Conservation (phyloP, 2,888 invertebrate species). For the Apamea sordens region DNA sequence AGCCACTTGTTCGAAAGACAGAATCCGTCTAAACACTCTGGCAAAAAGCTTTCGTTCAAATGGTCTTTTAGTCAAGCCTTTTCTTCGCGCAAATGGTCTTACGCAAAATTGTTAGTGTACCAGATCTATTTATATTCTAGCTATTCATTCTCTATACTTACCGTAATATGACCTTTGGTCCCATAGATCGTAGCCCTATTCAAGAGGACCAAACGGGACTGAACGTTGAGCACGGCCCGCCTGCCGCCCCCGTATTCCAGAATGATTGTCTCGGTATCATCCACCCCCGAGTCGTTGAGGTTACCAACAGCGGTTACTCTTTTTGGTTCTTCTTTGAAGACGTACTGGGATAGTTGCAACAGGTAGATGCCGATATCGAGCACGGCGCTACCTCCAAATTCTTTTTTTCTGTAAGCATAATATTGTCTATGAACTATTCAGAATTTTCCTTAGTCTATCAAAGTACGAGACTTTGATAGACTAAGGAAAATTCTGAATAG, state of each 20-base stretch:
- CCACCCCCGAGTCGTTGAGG: constrained; percentile 93
- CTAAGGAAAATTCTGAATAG: background rate
- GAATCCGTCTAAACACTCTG: background rate
- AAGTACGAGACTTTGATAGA: background rate
- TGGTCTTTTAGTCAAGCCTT: background rate
- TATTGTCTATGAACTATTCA: too few species aligned
- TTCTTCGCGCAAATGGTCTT: background rate
- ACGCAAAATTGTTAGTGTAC: background rate
- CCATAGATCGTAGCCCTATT: constrained; percentile 92
- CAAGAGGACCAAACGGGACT: constrained; percentile 85
- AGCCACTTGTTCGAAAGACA: background rate
- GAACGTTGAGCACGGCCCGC: constrained; percentile 91
- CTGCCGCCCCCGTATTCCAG: constrained; percentile 91
- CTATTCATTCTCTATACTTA: constrained; percentile 70
- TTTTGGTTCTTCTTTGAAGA: constrained; percentile 93
- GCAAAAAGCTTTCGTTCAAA: background rate
- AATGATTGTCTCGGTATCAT: constrained; percentile 91
- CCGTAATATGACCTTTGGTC: constrained; percentile 91
- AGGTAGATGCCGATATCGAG: constrained; percentile 95
- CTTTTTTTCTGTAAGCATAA: constrained; percentile 88
- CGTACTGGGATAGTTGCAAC: constrained; percentile 93
- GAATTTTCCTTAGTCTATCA: too few species aligned
- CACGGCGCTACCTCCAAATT: constrained; percentile 94
- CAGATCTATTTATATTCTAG: background rate
- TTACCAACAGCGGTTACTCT: constrained; percentile 92